Evolutionary conservation across 2,797 vertebrate genomes (phyloP).

Genomic region (Eulemur rubriventer): DNA sequence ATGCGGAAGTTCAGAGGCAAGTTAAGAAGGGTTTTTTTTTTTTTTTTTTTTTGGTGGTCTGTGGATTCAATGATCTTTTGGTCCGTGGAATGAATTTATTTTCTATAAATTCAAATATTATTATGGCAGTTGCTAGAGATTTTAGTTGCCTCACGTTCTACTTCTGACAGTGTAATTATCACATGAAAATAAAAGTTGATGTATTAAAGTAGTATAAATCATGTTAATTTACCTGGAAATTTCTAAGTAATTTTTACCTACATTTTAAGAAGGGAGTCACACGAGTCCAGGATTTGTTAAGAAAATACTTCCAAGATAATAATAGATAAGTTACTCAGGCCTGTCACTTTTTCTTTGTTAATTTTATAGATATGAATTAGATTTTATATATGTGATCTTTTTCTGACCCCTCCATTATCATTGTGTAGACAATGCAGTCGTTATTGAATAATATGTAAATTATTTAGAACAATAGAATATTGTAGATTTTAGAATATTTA

Average conservation of each 20-base stretch:
- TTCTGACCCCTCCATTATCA: background rate
- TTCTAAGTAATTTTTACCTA: background rate
- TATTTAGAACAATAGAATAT: background rate
- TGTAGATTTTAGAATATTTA: background rate
- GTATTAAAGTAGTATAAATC: background rate
- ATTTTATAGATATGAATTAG: background rate
- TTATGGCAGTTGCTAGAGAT: background rate
- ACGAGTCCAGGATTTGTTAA: background rate
- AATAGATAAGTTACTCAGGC: background rate
- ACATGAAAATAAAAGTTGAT: background rate
- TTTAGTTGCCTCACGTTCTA: background rate
- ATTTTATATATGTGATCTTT: background rate
- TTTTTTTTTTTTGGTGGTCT: background rate
- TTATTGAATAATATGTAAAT: background rate
- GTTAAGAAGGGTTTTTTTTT: background rate
- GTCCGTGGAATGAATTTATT: background rate
- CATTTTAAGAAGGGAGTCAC: background rate
- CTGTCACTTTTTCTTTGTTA: background rate
- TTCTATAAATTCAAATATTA: background rate
- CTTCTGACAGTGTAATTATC: background rate
- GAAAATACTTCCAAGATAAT: background rate
- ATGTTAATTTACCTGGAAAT: background rate
- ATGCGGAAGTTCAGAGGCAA: background rate
- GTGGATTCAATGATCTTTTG: background rate
- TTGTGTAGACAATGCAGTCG: background rate